Conservation (phyloP, 2,113 vertebrate genomes). For the Illadopsis cleaveri region DNA sequence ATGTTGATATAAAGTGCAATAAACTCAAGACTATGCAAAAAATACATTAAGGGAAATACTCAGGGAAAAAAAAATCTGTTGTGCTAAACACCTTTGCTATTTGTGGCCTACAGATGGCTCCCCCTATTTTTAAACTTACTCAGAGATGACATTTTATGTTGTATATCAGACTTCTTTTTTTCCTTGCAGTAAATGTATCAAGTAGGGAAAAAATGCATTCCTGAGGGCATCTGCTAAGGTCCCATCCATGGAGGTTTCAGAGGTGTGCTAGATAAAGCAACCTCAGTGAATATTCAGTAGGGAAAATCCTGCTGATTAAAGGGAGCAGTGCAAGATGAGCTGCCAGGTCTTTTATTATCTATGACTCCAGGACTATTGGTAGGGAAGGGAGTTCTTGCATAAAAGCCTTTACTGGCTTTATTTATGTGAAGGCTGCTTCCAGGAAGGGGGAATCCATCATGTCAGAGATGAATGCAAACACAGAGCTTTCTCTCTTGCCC, state of each 20-base stretch:
- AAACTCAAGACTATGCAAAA: not conserved
- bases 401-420: constrained; percentile 43
- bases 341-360: constrained; percentile 54
- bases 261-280: not conserved
- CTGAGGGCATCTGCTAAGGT: constrained; percentile 17
- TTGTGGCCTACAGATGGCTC: constrained; percentile 17
- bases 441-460: constrained; percentile 50
- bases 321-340: not conserved
- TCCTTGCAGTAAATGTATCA: not conserved
- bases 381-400: constrained; percentile 30
- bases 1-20: not conserved
- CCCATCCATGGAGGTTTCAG: not conserved
- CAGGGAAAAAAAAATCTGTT: not conserved
- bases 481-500: constrained; percentile 19
- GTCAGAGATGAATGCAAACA: constrained; percentile 38
- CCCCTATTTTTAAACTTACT: not conserved
- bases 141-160: not conserved
- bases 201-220: not conserved
- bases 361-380: not conserved
- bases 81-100: not conserved
- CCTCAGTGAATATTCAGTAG: constrained; percentile 16
- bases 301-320: constrained; percentile 47
- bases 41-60: not conserved
- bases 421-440: constrained; percentile 52
- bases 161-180: not conserved